Evolutionary conservation across 1,140 invertebrate genomes (phyloP), one percentile per base, ranked within the genome.

Genomic region (Sipha flava): DNA sequence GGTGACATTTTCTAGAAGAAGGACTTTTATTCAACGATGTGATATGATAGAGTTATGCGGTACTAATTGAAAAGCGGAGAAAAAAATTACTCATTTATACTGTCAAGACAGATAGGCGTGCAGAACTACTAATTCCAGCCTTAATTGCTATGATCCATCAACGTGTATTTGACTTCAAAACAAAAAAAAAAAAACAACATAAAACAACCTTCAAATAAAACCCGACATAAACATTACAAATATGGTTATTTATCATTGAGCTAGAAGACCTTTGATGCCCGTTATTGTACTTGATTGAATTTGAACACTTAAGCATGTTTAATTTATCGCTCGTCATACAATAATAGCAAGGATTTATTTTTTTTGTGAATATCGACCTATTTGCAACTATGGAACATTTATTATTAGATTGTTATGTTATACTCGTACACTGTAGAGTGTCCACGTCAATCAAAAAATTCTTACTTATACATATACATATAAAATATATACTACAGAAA

Each of bases 171-270:
- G 37, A 43, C 31, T 59, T 40, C n/a, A 40, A 57, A 40, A 40
- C 21, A 26, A 57, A n/a, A 47, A 77, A 34, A 57, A 77, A 77
- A 14, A 77, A 57, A 43, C n/a, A n/a, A n/a, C 73, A 18, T 16
- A 40, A n/a, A 70, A 47, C 49, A 59, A 59, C 73, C 73, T 77
- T 77, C 73, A 9, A 23, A 59, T 37, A 43, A 43, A 43, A 54
- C n/a, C 52, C 34, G 12, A 40, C 72, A 23, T 75, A 26, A 18
- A 75, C 49, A n/a, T 77, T 59, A 57, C 73, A 40, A 77, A 77
- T 77, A 77, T 77, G 73, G 73, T 43, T 18, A 37, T 77, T 77
- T 59, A 29, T 77, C 73, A 37, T 54, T 54, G 49, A 57, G 52
- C 52, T 26, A 6, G 37, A 59, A 77, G 52, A 77, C 73, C 73